Conservation (phyloP, 2,797 vertebrate species). For the Cossypha heuglini region DNA sequence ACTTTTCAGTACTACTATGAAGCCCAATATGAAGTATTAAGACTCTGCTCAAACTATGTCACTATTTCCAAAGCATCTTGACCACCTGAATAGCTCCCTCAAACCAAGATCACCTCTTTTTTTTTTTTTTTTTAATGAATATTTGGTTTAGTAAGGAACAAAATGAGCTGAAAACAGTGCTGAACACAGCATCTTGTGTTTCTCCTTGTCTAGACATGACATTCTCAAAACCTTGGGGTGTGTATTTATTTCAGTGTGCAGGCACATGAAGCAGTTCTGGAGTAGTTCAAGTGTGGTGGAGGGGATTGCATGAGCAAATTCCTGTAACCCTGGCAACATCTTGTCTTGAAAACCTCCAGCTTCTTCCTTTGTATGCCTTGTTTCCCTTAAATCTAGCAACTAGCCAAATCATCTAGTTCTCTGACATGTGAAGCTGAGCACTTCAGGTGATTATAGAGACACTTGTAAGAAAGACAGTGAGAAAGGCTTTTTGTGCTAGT, state of each 20-base stretch:
- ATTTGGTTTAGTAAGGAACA: not conserved
- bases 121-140: not conserved
- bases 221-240: not conserved
- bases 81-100: not conserved
- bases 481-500: not conserved
- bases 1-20: not conserved
- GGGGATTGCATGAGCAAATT: not conserved
- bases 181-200: not conserved
- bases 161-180: not conserved
- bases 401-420: not conserved
- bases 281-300: not conserved
- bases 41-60: not conserved
- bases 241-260: not conserved
- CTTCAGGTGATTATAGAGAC: not conserved
- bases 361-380: not conserved
- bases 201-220: not conserved
- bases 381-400: not conserved
- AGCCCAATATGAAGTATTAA: not conserved
- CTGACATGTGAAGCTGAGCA: accelerated
- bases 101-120: not conserved
- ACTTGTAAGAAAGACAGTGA: not conserved
- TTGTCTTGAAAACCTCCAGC: not conserved
- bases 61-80: not conserved
- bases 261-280: not conserved
- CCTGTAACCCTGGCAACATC: not conserved